phyloP scores from a whole-genome alignment of 1,140 invertebrate genomes.

The Nasonia vitripennis region DNA sequence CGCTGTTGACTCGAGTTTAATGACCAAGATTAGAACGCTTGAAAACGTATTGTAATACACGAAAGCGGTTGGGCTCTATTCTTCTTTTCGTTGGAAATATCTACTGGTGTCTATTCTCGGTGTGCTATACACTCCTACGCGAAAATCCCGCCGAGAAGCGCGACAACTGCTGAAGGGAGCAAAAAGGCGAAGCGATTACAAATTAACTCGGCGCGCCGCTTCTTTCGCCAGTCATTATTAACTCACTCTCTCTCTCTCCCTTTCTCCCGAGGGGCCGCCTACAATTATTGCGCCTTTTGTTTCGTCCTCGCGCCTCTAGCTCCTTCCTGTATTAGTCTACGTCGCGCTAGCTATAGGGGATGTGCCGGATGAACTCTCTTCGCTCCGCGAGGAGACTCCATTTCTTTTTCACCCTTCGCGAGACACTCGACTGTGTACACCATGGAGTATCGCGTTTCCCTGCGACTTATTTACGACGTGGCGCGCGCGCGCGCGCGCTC shows the following conservation, averaged over 20 bases:
- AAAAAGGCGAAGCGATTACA: constrained; percentile 66
- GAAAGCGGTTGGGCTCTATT: background rate
- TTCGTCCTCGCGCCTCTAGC: constrained; percentile 55
- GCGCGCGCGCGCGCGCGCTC: background rate
- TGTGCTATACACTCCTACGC: no score
- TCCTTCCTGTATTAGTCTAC: background rate
- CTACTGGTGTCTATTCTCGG: no score
- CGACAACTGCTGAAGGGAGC: background rate
- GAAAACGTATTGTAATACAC: background rate
- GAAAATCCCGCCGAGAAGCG: background rate
- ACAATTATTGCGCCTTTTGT: constrained; percentile 73
- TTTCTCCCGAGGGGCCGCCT: constrained; percentile 56
- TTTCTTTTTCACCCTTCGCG: constrained; percentile 61
- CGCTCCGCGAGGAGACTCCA: constrained; percentile 52
- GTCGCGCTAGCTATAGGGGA: background rate
- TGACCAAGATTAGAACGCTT: background rate
- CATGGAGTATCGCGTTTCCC: constrained; percentile 54
- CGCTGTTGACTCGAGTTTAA: background rate
- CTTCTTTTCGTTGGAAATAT: no score
- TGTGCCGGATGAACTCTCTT: constrained; percentile 47
- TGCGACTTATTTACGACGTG: constrained; percentile 47
- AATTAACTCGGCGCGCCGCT: constrained; percentile 66
- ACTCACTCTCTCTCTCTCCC: constrained; percentile 50
- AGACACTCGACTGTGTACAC: background rate
- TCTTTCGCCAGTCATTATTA: constrained; percentile 68